These are phyloP conservation scores for Tanytarsus gracilentus DNA, from an alignment of 2,888 invertebrate species.

Conservation along the genomic window DNA sequence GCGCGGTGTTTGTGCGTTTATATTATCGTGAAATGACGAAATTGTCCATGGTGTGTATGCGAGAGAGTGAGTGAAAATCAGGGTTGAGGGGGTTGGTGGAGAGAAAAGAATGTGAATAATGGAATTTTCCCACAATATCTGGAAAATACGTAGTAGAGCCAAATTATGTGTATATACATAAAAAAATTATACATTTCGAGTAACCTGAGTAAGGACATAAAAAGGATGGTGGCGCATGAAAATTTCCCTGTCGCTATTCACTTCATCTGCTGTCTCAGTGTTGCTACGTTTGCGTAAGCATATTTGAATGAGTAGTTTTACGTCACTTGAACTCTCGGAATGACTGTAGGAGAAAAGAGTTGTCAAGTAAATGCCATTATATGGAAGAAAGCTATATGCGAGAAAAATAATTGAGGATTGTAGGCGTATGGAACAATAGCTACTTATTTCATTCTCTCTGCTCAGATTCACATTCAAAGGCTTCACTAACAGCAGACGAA, in stretches of 20 bases:
- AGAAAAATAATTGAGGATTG: neutral
- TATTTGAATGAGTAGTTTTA: neutral
- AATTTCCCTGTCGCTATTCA: neutral
- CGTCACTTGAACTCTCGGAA: conserved; percentile 5
- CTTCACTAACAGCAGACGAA: no score
- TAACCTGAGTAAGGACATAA: neutral
- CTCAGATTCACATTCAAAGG: no score
- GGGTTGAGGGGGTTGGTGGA: no score
- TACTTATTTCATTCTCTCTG: no score
- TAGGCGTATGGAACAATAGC: conserved; percentile 12
- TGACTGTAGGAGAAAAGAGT: neutral
- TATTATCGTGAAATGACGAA: no score
- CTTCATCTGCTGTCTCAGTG: neutral
- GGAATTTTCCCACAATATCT: conserved; percentile 1
- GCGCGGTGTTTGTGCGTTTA: no score
- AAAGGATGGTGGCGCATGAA: conserved; percentile 6
- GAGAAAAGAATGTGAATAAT: neutral
- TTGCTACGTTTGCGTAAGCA: neutral
- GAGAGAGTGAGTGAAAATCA: no score
- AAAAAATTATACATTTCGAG: neutral
- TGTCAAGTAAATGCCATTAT: neutral
- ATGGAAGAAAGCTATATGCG: neutral
- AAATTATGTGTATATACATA: neutral
- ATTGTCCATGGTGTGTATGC: no score
- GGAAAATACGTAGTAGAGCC: neutral